phyloP scores from a whole-genome alignment of 2,888 invertebrate genomes.

The Phorcus lineatus region DNA sequence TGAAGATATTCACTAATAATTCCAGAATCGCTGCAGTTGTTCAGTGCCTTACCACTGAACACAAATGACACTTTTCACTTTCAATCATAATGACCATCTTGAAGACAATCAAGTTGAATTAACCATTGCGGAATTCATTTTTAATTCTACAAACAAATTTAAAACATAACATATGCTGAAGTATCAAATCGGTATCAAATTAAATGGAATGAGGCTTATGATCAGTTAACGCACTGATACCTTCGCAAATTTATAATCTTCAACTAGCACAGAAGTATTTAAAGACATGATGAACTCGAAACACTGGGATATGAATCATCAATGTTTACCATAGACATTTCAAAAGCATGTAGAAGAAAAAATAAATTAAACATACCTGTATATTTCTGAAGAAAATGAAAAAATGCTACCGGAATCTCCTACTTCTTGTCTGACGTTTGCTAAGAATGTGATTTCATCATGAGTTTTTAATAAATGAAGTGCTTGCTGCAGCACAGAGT shows the following conservation, averaged over 20 bases:
- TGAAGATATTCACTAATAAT: background rate
- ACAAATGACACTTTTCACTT: no score
- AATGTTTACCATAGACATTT: no score
- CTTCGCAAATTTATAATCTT: no score
- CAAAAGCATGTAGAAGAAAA: background rate
- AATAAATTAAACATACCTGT: constrained; percentile 48
- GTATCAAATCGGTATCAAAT: background rate
- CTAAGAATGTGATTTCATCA: constrained; percentile 65
- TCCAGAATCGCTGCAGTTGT: background rate
- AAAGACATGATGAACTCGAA: no score
- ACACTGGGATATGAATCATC: no score
- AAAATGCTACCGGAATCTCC: constrained; percentile 66
- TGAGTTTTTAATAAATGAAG: constrained; percentile 56
- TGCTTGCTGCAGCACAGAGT: constrained; percentile 49
- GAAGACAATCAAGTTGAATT: no score
- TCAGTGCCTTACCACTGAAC: no score
- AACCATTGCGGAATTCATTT: no score
- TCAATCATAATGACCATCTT: no score
- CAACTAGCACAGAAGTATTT: no score
- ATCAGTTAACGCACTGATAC: background rate
- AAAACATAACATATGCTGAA: background rate
- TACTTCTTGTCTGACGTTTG: constrained; percentile 62
- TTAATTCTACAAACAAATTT: no score
- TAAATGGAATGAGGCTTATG: background rate
- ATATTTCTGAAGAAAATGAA: constrained; percentile 59